Evolutionary conservation across 2,797 vertebrate genomes (phyloP).

Genomic region (Pteropus rufus): DNA sequence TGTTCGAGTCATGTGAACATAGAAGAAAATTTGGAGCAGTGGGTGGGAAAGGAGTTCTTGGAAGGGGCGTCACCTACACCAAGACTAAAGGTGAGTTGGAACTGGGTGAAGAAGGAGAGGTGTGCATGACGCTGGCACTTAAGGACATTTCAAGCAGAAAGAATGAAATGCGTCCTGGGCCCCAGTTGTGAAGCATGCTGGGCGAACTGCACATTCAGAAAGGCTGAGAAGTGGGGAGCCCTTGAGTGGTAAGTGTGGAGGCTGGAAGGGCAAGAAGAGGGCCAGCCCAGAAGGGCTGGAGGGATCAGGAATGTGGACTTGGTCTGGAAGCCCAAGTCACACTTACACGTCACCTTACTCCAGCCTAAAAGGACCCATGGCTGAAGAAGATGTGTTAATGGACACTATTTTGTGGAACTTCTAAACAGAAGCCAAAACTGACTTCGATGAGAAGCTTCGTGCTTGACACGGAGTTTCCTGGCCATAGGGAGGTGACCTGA

Average conservation of each 20-base stretch:
- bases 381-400: not conserved
- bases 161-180: rapidly evolving
- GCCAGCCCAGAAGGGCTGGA: not conserved
- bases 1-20: not conserved
- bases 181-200: not conserved
- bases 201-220: not conserved
- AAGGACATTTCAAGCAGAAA: not conserved
- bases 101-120: too few relatives aligned
- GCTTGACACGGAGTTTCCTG: not conserved
- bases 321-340: not conserved
- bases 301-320: not conserved
- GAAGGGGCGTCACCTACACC: not conserved
- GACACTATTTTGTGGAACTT: not conserved
- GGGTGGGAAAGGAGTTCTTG: not conserved
- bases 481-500: not conserved
- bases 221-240: not conserved
- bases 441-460: conserved; percentile 18
- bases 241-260: not conserved
- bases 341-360: rapidly evolving
- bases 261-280: not conserved
- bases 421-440: conserved; percentile 5
- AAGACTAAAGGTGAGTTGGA: not conserved
- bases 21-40: not conserved
- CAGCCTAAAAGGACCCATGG: not conserved
- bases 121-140: rapidly evolving